phyloP scores from a whole-genome alignment of 2,113 vertebrate genomes.

The Aegithalos caudatus region DNA sequence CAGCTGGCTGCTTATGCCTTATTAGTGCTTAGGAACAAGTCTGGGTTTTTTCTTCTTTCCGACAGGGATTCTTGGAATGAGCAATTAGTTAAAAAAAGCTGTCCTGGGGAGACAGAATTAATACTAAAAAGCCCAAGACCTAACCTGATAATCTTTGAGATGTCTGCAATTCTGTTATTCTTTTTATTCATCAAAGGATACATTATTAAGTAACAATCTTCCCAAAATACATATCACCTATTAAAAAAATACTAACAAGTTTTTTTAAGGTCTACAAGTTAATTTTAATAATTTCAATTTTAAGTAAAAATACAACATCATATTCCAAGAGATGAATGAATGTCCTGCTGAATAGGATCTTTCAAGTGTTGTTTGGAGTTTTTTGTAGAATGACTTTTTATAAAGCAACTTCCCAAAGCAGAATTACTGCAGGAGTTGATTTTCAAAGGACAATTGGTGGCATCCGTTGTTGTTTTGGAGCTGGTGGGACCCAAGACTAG shows the following conservation, averaged over 20 bases:
- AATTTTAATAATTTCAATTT: constrained; percentile 42
- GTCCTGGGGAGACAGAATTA: constrained; percentile 63
- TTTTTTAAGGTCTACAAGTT: constrained; percentile 27
- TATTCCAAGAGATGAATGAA: constrained; percentile 27
- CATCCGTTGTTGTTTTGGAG: constrained; percentile 25
- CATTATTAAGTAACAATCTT: constrained; percentile 52
- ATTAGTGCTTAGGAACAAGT: constrained; percentile 67
- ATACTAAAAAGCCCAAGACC: constrained; percentile 13
- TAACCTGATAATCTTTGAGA: constrained; percentile 66
- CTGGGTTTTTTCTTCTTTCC: constrained; percentile 62
- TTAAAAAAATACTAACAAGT: background rate
- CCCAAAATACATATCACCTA: background rate
- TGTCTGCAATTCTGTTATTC: constrained; percentile 51
- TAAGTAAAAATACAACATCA: background rate
- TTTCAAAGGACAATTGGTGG: constrained; percentile 32
- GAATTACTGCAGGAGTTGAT: constrained; percentile 47
- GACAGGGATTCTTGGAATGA: constrained; percentile 67
- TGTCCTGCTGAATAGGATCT: constrained; percentile 24
- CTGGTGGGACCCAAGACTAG: constrained; percentile 5
- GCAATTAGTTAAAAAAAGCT: constrained; percentile 73
- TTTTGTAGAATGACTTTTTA: constrained; percentile 41
- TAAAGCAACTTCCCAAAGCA: constrained; percentile 47
- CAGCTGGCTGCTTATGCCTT: constrained; percentile 68
- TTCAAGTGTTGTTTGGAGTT: background rate
- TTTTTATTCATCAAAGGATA: constrained; percentile 38